These are phyloP conservation scores for Batillaria attramentaria DNA, from an alignment of 1,140 invertebrate genomes.

Conservation along the genomic window DNA sequence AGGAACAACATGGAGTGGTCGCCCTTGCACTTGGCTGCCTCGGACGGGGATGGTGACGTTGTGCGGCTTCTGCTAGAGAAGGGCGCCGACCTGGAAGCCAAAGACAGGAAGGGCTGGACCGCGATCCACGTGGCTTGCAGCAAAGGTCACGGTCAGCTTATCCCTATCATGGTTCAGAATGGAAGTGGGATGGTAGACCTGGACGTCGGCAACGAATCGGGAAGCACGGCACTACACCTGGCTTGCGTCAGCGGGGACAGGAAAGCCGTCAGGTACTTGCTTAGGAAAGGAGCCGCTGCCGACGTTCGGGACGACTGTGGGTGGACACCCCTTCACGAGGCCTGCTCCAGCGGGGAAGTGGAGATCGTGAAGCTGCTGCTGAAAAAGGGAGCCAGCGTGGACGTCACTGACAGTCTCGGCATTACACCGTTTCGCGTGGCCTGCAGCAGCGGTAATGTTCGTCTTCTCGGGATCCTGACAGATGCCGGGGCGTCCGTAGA, in stretches of 20 bases:
- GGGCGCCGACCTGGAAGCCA: background rate
- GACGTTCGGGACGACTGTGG: no score
- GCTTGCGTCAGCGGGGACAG: background rate
- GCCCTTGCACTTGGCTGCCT: background rate
- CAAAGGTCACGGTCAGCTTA: background rate
- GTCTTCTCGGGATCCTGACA: no score
- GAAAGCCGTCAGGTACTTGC: background rate
- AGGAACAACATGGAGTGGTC: background rate
- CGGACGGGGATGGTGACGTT: background rate
- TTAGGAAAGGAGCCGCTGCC: background rate
- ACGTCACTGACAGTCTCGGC: no score
- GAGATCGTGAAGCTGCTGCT: no score
- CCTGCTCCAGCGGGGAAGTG: no score
- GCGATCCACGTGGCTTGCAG: background rate
- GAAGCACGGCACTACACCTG: background rate
- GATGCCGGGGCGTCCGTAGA: no score
- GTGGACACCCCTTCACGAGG: no score
- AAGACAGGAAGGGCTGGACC: background rate
- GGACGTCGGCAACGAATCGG: background rate
- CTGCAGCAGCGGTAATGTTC: no score
- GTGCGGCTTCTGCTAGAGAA: background rate
- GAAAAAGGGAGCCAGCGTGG: no score
- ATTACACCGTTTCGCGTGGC: no score
- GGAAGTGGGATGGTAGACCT: background rate
- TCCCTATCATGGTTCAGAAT: background rate